Percentiles rank a stretch among this genome's conserved stretches.
Conservation (phyloP, 2,113 vertebrate species). For the Hippocampus comes region DNA sequence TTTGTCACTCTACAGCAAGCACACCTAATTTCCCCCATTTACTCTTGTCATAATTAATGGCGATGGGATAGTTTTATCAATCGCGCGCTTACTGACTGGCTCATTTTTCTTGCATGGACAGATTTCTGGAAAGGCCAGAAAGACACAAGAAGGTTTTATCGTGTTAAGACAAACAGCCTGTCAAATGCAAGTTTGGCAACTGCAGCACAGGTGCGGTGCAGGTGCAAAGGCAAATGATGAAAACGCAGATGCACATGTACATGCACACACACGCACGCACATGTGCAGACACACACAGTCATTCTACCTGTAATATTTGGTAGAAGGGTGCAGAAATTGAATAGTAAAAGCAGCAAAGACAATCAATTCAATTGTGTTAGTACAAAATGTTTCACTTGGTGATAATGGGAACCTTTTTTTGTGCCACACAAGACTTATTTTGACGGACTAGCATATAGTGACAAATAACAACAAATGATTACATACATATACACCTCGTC, state of each 20-base stretch:
- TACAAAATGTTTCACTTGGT: not conserved
- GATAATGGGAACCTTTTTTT: not conserved
- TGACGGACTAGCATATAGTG: not conserved
- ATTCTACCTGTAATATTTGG: not conserved
- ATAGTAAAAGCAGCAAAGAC: not conserved
- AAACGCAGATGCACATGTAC: not conserved
- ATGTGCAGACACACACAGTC: too few species aligned
- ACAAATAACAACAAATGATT: not conserved
- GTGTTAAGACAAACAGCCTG: not conserved
- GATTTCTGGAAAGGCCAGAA: slow-evolving; percentile 3
- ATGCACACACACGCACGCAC: too few species aligned
- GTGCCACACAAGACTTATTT: not conserved
- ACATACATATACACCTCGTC: not conserved
- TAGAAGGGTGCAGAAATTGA: too few species aligned
- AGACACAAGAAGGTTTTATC: not conserved
- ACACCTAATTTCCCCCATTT: slow-evolving; percentile 7
- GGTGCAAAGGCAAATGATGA: not conserved
- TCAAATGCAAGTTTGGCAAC: not conserved
- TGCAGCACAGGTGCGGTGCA: not conserved
- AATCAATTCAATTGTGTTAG: not conserved
- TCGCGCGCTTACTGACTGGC: not conserved
- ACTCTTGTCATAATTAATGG: slow-evolving; percentile 4
- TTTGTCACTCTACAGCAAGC: not conserved
- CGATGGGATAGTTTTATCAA: not conserved
- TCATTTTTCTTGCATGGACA: slow-evolving; percentile 3